phyloP scores from a whole-genome alignment of 2,113 vertebrate species.

The Aspidoscelis tigris region DNA sequence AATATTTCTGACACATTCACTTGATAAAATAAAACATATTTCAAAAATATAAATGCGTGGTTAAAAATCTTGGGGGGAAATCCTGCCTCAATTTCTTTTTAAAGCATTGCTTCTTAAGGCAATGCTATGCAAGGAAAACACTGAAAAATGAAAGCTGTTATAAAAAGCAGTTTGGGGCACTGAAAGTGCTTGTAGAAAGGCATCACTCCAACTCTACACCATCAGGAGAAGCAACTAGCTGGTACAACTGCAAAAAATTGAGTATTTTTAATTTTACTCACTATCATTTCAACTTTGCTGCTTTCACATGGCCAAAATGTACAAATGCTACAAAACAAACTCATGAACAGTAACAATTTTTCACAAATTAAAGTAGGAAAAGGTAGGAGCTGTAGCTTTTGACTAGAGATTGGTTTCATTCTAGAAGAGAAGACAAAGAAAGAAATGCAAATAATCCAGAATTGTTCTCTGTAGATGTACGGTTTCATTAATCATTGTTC shows the following conservation, averaged over 20 bases:
- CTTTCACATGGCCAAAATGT: neutral
- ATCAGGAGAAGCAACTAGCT: neutral
- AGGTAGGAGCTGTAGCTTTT: fast-evolving
- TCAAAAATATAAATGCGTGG: neutral
- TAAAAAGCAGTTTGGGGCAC: neutral
- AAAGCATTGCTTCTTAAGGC: neutral
- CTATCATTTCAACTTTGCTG: neutral
- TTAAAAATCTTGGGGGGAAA: constrained; percentile 19
- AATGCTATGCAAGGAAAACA: neutral
- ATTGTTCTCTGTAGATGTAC: too few relatives aligned
- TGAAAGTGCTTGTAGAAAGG: neutral
- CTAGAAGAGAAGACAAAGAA: neutral
- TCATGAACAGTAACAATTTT: neutral
- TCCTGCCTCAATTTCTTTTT: neutral
- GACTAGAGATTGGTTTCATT: neutral
- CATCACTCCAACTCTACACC: neutral
- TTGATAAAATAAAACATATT: constrained; percentile 18
- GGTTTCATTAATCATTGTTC: neutral
- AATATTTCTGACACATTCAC: neutral
- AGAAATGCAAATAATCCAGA: too few relatives aligned
- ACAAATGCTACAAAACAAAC: neutral
- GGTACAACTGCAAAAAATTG: neutral
- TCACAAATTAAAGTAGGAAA: neutral
- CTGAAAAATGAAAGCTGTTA: neutral
- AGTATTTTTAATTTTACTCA: neutral